Evolutionary conservation across 2,797 vertebrate genomes (phyloP).

Genomic region (Falco columbarius): DNA sequence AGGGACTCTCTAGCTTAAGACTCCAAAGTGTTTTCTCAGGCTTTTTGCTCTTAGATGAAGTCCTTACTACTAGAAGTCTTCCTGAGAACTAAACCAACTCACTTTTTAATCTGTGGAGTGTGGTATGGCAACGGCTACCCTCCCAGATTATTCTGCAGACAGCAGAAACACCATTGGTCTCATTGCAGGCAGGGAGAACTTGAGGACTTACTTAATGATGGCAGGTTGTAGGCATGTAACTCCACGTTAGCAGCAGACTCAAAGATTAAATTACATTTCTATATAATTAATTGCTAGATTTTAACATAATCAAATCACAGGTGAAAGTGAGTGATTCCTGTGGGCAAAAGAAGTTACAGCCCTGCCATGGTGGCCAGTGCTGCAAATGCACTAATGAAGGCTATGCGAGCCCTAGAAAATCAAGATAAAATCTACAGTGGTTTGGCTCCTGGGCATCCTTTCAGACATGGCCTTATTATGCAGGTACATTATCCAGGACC

Average conservation of each 20-base stretch:
- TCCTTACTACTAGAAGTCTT: background rate
- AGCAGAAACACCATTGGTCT: background rate
- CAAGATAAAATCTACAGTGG: background rate
- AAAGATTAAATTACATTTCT: conserved; percentile 20
- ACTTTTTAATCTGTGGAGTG: background rate
- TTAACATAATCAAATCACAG: conserved; percentile 13
- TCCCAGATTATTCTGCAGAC: background rate
- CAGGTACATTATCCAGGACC: background rate
- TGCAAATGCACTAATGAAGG: background rate
- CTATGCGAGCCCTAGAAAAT: background rate
- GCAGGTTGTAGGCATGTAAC: background rate
- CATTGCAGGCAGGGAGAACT: background rate
- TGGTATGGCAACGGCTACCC: background rate
- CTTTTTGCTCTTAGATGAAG: background rate
- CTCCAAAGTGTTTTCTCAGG: background rate
- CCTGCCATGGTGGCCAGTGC: background rate
- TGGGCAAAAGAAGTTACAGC: conserved; percentile 7
- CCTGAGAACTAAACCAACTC: background rate
- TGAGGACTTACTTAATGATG: background rate
- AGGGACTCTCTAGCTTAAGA: background rate
- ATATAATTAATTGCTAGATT: conserved; percentile 4
- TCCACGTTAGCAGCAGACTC: background rate
- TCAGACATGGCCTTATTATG: background rate
- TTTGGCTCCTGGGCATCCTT: conserved; percentile 22
- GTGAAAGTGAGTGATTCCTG: background rate